Evolutionary conservation across 2,113 vertebrate species (phyloP), one percentile per base, ranked within the genome.

Genomic region (Eolophus roseicapilla): DNA sequence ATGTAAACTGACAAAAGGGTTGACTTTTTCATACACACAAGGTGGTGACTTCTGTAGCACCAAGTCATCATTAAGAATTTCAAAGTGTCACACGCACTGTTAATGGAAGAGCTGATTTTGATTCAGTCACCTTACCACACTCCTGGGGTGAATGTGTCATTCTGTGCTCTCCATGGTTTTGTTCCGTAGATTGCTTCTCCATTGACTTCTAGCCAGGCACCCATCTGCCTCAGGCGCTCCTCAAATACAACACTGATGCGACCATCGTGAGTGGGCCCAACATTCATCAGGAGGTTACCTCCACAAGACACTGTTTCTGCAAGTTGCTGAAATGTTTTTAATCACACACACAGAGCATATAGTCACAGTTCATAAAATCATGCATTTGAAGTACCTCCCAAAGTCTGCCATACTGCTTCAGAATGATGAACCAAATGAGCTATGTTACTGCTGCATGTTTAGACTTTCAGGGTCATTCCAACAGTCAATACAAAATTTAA

Each of bases 201-300:
- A 0, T 99, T 99, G 88, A 99, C 98, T 62, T 95, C 86, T 87
- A 99, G 97, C 99, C 99, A 99, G 84, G 94, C 88, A 8, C 99
- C 99, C 97, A 99, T 97, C 97, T 99, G 98, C 91, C 97, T 97
- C 92, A 99, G 97, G 52, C 99, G 98, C 86, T 99, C 99, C 97
- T 99, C 98, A 63, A 99, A 99, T 93, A 99, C 82, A 27, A 98
- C 97, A 29, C 98, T 29, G 9, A 99, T 99, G 71, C 95, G 98
- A 8, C 99, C 99, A 3, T 99, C 99, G 1, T 97, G 98, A 9
- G 98, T 99, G 67, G 99, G 99, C 3, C 99, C 99, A 1, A 99
- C 88, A 64, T 99, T 99, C 99, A 99, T 95, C 96, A 99, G 93
- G 83, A 99, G 97, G 95, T 99, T 99, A 80, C 99, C 99, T 44